A percentile compares a stretch with the other conserved stretches of the same genome.
phyloP scores from a whole-genome alignment of 2,113 vertebrate genomes.

The Grammomys dolichurus region DNA sequence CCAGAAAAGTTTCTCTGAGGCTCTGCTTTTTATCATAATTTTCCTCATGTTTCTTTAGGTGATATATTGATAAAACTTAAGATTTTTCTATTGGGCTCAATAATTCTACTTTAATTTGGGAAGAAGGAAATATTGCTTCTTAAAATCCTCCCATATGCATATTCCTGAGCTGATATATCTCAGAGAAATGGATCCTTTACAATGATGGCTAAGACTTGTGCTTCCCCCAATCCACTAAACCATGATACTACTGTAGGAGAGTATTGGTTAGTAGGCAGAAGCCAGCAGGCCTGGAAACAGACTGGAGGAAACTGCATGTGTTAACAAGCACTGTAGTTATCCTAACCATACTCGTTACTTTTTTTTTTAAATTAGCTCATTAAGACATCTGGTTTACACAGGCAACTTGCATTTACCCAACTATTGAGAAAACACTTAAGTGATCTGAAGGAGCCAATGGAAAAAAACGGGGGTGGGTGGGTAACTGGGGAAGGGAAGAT shows the following conservation, averaged over 20 bases:
- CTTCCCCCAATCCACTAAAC: neutral
- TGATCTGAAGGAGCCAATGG: neutral
- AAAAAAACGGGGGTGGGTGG: neutral
- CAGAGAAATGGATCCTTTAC: conserved; percentile 31
- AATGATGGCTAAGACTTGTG: neutral
- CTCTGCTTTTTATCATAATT: conserved; percentile 35
- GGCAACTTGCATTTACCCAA: conserved; percentile 32
- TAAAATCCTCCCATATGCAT: conserved; percentile 23
- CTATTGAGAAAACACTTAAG: neutral
- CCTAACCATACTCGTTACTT: conserved; percentile 25
- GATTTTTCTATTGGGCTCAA: conserved; percentile 7
- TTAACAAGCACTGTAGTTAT: neutral
- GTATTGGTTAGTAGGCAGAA: neutral
- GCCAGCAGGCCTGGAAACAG: neutral
- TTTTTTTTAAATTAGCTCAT: conserved; percentile 3
- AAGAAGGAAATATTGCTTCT: conserved; percentile 22
- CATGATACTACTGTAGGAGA: neutral
- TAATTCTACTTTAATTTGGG: conserved; percentile 22
- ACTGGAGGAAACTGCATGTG: neutral
- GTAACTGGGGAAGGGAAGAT: neutral
- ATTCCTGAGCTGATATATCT: conserved; percentile 19
- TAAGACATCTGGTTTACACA: conserved; percentile 39
- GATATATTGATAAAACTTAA: neutral
- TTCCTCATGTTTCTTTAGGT: neutral
- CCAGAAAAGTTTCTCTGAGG: neutral